phyloP scores from a whole-genome alignment of 2,888 invertebrate species.

The Aradus depressus region DNA sequence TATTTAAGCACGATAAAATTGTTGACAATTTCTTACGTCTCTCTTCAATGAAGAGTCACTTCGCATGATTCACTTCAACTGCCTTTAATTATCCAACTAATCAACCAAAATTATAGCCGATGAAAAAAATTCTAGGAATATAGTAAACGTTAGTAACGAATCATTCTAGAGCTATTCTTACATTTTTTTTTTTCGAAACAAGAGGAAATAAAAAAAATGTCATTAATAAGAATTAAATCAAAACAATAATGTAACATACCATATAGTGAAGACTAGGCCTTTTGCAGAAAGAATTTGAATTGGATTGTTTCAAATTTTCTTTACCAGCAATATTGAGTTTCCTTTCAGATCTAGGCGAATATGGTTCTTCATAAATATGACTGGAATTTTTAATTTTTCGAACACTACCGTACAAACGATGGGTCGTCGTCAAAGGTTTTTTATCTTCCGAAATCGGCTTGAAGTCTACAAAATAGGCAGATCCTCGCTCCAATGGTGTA shows the following conservation, averaged over 20 bases:
- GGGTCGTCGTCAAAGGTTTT: background rate
- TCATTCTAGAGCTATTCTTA: no score
- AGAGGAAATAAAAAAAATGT: background rate
- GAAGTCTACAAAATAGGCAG: background rate
- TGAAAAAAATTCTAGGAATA: no score
- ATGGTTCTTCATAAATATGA: slow-evolving; percentile 15
- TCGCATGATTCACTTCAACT: no score
- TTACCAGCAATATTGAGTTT: background rate
- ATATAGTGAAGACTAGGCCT: slow-evolving; percentile 10
- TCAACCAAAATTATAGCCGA: no score
- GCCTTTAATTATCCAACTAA: no score
- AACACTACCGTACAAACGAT: slow-evolving; percentile 1
- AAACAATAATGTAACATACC: background rate
- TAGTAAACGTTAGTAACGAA: no score
- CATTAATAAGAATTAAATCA: background rate
- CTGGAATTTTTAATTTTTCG: background rate
- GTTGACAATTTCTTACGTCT: no score
- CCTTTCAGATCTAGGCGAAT: slow-evolving; percentile 13
- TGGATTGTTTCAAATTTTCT: background rate
- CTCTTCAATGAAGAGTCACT: no score
- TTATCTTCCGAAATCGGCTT: background rate
- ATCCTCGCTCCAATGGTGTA: slow-evolving; percentile 16
- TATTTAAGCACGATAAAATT: no score
- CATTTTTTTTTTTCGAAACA: no score
- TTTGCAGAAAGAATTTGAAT: background rate